These are phyloP conservation scores for Cetonia aurata DNA, from an alignment of 2,888 invertebrate genomes.

Conservation along the genomic window DNA sequence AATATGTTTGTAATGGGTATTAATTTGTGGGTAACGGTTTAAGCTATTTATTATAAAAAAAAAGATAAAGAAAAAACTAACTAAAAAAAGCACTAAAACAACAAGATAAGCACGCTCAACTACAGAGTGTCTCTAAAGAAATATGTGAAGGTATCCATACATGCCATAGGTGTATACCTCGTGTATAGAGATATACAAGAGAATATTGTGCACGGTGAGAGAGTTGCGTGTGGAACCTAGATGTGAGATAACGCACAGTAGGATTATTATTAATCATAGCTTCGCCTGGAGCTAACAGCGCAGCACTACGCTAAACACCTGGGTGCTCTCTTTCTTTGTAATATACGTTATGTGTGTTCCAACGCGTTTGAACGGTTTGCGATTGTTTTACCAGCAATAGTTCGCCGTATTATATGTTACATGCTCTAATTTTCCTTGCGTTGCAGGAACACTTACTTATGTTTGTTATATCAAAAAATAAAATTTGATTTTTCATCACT, in stretches of 20 bases:
- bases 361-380: background rate
- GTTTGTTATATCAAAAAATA: background rate
- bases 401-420: background rate
- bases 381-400: conserved; percentile 5
- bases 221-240: conserved; percentile 53
- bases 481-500: no score
- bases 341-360: conserved; percentile 9
- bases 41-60: no score
- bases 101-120: no score
- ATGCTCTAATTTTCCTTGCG: background rate
- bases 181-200: conserved; percentile 25
- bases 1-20: no score
- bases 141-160: no score
- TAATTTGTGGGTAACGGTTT: no score
- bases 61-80: no score
- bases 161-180: background rate
- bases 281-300: conserved; percentile 54
- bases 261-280: conserved; percentile 65
- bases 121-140: no score
- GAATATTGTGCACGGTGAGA: conserved; percentile 24
- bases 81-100: no score
- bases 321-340: conserved; percentile 50
- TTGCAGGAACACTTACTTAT: background rate
- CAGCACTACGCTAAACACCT: conserved; percentile 59
- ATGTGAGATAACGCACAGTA: conserved; percentile 63